phyloP scores from a whole-genome alignment of 2,797 vertebrate genomes.

The Tangara arthus region DNA sequence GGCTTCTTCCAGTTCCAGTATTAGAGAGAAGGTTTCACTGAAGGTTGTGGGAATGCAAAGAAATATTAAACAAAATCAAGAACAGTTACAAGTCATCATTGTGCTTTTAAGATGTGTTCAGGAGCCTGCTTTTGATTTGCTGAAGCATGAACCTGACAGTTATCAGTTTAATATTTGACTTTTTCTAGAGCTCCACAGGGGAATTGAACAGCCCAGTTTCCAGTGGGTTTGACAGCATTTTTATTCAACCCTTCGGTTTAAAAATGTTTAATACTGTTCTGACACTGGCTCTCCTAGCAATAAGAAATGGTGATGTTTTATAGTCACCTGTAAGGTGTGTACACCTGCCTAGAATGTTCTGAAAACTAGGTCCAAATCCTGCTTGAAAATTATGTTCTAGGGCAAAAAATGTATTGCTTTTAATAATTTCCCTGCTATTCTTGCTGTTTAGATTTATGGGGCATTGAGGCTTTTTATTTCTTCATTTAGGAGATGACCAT shows the following conservation, averaged over 20 bases:
- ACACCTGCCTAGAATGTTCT: neutral
- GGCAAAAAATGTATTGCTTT: neutral
- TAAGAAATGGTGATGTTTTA: neutral
- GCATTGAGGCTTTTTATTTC: neutral
- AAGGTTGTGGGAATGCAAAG: neutral
- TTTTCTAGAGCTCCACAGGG: neutral
- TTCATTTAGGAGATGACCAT: constrained; percentile 84
- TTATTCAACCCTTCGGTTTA: neutral
- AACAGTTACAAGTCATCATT: neutral
- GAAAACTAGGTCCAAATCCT: neutral
- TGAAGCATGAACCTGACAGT: neutral
- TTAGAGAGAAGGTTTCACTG: neutral
- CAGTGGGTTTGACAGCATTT: neutral
- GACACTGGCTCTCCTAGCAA: neutral
- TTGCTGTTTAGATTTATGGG: neutral
- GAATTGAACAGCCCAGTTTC: neutral
- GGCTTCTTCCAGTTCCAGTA: neutral
- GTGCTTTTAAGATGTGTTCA: neutral
- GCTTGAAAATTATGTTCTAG: neutral
- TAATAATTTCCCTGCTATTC: neutral
- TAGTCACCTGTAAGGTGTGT: neutral
- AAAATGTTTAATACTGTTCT: neutral
- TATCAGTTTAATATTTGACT: neutral
- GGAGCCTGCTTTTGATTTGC: neutral
- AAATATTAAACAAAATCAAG: neutral